These are phyloP conservation scores for Thecocarcelia acutangulata DNA, from an alignment of 2,888 invertebrate genomes.

Conservation along the genomic window DNA sequence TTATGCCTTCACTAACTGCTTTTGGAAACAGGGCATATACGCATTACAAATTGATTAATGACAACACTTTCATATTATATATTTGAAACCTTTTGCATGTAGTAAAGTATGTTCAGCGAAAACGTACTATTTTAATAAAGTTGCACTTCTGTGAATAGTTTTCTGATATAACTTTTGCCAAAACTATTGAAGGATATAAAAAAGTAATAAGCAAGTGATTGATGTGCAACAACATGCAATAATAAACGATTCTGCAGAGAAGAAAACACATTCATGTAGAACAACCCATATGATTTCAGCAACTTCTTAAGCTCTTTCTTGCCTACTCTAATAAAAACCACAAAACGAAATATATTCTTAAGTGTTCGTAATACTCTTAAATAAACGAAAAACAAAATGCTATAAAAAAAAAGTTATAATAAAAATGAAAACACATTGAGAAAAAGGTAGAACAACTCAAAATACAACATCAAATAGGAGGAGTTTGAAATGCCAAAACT, in stretches of 20 bases:
- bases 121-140: neutral
- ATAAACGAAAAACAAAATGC: slow-evolving; percentile 10
- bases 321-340: slow-evolving; percentile 10
- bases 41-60: neutral
- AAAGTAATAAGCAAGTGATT: slow-evolving; percentile 5
- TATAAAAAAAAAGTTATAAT: slow-evolving; percentile 25
- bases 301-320: neutral
- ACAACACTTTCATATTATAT: too few relatives aligned
- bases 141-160: neutral
- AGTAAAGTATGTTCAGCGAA: neutral
- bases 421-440: slow-evolving; percentile 15
- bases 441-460: slow-evolving; percentile 42
- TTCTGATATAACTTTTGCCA: neutral
- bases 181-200: neutral
- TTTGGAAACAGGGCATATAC: too few relatives aligned
- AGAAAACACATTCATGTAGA: slow-evolving; percentile 44
- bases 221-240: slow-evolving; percentile 48
- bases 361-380: slow-evolving; percentile 37
- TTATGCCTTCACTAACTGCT: too few relatives aligned
- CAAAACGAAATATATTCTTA: neutral
- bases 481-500: slow-evolving; percentile 70
- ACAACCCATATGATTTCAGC: slow-evolving; percentile 41
- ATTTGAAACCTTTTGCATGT: too few relatives aligned
- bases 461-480: slow-evolving; percentile 70
- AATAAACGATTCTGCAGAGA: neutral